Evolutionary conservation across 2,797 vertebrate species (phyloP), one percentile per base, ranked within the genome.

Genomic region (Uromys caudimaculatus): DNA sequence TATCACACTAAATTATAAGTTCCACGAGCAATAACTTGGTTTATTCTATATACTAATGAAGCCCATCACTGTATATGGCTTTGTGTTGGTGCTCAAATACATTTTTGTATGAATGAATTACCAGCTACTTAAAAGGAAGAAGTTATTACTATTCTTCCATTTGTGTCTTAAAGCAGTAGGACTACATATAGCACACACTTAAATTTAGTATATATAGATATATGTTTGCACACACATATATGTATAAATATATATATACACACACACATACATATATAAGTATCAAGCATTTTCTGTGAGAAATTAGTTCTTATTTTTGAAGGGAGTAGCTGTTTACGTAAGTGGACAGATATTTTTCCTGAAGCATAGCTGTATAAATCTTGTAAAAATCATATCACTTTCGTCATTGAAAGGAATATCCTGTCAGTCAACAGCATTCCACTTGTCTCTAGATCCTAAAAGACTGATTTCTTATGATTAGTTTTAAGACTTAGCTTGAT

Each of bases 1-100:
- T 82, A 41, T 95, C 19, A 8, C 17, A 94, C 41, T 75, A 76
- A 86, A 90, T 56, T 75, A 85, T 84, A 62, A 76, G 38, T 81
- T 93, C n/a, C 71, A 58, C 35, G 90, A 91, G 7, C 35, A 84
- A 14, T 32, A 58, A 62, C 23, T 71, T 93, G 73, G 35, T 32
- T 8, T 78, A 23, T 58, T 94, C 78, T 91, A 32, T 64, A 83
- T 7, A 21, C 88, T 56, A 69, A 16, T 78, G 2, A 29, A 79
- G 52, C 3, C 29, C 4, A 54, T 56, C 77, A 79, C 4, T 21
- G 56, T 2, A 13, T 11, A 21, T 87, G 41, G 38, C 14, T 47
- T 85, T 73, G 17, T 35, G 4, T 38, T 84, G 38, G 21, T 77
- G 1, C 76, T 90, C 50, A 89, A 62, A 87, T 89, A 78, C 7